phyloP scores from a whole-genome alignment of 2,888 invertebrate species.

The Hedychridium roseum region DNA sequence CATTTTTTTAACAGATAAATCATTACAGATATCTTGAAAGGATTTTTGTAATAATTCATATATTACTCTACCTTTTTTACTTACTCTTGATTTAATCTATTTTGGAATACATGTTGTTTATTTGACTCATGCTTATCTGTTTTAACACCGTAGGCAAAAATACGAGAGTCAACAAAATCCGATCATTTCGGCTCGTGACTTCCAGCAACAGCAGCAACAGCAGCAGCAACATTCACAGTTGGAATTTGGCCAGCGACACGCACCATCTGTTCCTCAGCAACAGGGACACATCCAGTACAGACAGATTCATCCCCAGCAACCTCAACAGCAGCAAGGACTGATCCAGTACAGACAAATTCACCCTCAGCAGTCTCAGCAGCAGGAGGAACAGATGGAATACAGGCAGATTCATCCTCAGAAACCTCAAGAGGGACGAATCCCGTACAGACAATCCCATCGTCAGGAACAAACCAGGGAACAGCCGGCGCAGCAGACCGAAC shows the following conservation, averaged over 20 bases:
- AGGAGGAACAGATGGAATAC: conserved; percentile 1
- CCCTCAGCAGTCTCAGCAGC: conserved; percentile 7
- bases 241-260: background rate
- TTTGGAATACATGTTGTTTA: too few relatives aligned
- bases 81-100: too few relatives aligned
- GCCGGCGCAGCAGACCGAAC: conserved; percentile 18
- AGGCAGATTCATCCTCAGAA: conserved; percentile 8
- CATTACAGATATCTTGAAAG: too few relatives aligned
- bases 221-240: background rate
- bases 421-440: conserved; percentile 4
- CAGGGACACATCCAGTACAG: conserved; percentile 45
- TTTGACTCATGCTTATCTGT: too few relatives aligned
- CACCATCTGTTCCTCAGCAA: background rate
- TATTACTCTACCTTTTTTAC: too few relatives aligned
- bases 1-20: too few relatives aligned
- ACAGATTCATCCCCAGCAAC: conserved; percentile 16
- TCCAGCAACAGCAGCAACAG: background rate
- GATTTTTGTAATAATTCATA: too few relatives aligned
- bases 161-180: too few relatives aligned
- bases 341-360: conserved; percentile 43
- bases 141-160: too few relatives aligned
- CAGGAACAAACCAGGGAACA: conserved; percentile 10
- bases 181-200: too few relatives aligned
- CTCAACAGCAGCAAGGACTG: conserved; percentile 24
- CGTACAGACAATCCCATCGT: conserved; percentile 8